Evolutionary conservation across 2,797 vertebrate species (phyloP).

Genomic region (Prionace glauca): DNA sequence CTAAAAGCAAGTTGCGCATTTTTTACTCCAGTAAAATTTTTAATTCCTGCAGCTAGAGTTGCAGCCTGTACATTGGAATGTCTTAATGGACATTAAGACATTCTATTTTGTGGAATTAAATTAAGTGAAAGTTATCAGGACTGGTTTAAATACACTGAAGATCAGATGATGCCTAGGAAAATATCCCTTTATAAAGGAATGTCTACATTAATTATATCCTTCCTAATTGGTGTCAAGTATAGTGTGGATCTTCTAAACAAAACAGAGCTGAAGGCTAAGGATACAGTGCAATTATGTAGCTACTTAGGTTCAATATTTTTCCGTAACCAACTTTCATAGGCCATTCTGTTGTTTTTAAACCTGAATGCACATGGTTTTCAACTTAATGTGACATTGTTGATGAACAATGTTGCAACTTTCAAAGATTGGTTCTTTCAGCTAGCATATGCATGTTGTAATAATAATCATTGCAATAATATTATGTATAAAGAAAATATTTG

Average conservation of each 20-base stretch:
- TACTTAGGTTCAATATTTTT: not conserved
- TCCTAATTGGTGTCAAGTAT: slow-evolving; percentile 27
- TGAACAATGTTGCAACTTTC: not conserved
- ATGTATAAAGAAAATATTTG: not conserved
- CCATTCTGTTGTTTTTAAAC: not conserved
- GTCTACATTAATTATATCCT: not conserved
- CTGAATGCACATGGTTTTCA: no score
- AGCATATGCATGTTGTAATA: not conserved
- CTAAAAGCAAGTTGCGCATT: not conserved
- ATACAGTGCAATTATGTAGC: not conserved
- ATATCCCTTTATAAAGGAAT: slow-evolving; percentile 11
- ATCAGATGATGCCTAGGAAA: not conserved
- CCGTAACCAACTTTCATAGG: not conserved
- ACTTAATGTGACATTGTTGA: not conserved
- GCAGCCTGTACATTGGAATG: slow-evolving; percentile 3
- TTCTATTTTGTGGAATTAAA: slow-evolving; percentile 23
- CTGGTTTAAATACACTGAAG: slow-evolving; percentile 19
- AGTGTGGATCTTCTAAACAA: slow-evolving; percentile 25
- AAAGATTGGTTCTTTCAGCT: not conserved
- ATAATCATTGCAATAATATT: not conserved
- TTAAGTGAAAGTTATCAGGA: slow-evolving; percentile 28
- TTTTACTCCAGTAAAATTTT: not conserved
- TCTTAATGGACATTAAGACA: slow-evolving; percentile 10
- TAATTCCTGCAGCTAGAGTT: not conserved
- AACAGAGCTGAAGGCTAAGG: not conserved